These are phyloP conservation scores for Lypha dubia DNA, from an alignment of 2,888 invertebrate genomes.

Conservation along the genomic window DNA sequence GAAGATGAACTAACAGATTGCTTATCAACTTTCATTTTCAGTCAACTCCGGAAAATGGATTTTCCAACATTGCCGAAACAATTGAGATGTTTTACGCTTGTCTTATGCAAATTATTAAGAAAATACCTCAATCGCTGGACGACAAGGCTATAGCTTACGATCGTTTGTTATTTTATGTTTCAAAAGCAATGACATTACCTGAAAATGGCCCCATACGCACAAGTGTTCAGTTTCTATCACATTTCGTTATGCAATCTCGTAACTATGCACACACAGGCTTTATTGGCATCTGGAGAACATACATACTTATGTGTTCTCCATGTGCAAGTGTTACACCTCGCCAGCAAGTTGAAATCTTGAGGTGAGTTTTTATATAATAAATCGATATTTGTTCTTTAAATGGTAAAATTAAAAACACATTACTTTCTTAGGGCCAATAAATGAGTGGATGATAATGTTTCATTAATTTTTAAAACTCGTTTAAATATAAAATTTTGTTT, in stretches of 20 bases:
- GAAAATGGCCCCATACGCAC: slow-evolving; percentile 82
- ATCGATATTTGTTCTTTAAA: neutral
- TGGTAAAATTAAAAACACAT: neutral
- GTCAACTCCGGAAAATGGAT: slow-evolving; percentile 80
- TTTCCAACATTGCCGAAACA: slow-evolving; percentile 82
- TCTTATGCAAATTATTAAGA: slow-evolving; percentile 82
- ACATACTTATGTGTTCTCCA: slow-evolving; percentile 80
- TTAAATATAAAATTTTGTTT: no score
- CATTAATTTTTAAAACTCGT: no score
- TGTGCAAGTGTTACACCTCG: slow-evolving; percentile 84
- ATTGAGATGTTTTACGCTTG: slow-evolving; percentile 83
- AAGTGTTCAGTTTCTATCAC: slow-evolving; percentile 82
- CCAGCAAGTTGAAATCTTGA: slow-evolving; percentile 86
- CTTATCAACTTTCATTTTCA: slow-evolving; percentile 60
- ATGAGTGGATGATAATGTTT: no score
- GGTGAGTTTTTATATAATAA: slow-evolving; percentile 84
- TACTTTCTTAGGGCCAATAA: slow-evolving; percentile 85
- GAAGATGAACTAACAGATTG: neutral
- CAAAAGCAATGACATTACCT: slow-evolving; percentile 82
- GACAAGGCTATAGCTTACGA: slow-evolving; percentile 84
- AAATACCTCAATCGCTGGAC: slow-evolving; percentile 85
- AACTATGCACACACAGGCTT: slow-evolving; percentile 79
- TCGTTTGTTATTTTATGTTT: slow-evolving; percentile 81
- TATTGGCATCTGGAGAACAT: slow-evolving; percentile 81
- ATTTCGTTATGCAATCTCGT: slow-evolving; percentile 82